phyloP scores from a whole-genome alignment of 2,797 vertebrate genomes.

The Hirundo rustica region DNA sequence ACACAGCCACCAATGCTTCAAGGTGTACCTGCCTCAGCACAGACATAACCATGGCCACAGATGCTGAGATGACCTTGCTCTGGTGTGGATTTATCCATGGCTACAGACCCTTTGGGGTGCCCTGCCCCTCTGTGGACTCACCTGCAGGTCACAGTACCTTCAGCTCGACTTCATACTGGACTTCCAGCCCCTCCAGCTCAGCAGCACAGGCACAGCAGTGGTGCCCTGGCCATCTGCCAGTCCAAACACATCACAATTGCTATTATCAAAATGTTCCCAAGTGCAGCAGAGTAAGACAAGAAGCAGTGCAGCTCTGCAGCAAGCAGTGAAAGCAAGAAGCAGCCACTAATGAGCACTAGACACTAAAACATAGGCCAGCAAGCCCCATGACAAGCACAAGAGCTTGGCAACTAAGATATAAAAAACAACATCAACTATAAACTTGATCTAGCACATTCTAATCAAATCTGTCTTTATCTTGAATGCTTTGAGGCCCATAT shows the following conservation, averaged over 20 bases:
- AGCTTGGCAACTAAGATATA: not conserved
- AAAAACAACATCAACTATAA: not conserved
- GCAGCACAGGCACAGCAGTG: not conserved
- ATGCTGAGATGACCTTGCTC: not conserved
- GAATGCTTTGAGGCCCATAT: not conserved
- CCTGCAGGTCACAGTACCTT: not conserved
- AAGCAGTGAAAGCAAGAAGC: not conserved
- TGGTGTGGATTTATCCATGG: not conserved
- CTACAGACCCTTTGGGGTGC: not conserved
- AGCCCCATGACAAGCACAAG: not conserved
- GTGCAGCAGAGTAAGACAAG: not conserved
- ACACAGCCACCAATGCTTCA: not conserved
- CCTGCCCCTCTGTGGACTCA: accelerated
- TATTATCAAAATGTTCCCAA: not conserved
- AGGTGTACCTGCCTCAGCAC: not conserved
- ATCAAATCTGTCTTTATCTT: not conserved
- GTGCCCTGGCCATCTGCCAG: not conserved
- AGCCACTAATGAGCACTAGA: not conserved
- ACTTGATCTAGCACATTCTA: not conserved
- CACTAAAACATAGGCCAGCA: not conserved
- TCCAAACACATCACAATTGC: not conserved
- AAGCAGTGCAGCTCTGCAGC: not conserved
- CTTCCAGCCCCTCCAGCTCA: not conserved
- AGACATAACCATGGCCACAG: not conserved
- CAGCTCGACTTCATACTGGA: accelerated